Base-by-base conservation (phyloP, 2,888 invertebrate species). In the Macaria liturata region DNA sequence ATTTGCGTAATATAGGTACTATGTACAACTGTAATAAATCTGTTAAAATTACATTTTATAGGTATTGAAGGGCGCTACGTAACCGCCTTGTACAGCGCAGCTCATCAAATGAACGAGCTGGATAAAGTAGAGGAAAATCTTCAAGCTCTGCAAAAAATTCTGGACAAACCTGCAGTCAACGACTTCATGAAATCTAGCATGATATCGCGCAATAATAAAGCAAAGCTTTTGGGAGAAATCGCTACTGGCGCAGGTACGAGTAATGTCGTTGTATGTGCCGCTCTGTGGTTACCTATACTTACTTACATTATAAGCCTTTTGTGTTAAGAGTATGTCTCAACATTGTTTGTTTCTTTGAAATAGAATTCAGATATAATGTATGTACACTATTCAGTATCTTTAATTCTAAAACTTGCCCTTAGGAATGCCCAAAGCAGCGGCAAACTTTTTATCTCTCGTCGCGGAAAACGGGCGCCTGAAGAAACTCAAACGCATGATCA, bases 381-480 rank as follows among this genome's bases (percentile, higher is more conserved):
- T 20, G 20, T 20, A 20, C 20, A 20, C 20, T 20, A 20, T 20
- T 20, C 1, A 20, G 20, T 20, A 1, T 1, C 20, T 20, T 20
- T 20, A 20, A 20, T 20, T 20, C 20, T 20, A 20, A 20, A 20
- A 20, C 40, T 32, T 39, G 46, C 64, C 67, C 40, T 7, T 59
- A 88, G 88, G 84, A 46, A 81, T 87, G 83, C 83, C 86, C 1
- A 46, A 65, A 0, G 58, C 83, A n/a, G 81, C 80, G 3, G 58
- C 61, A 0, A 89, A 89, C 61, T 89, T 90, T 61, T 66, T 89
- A 49, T 67, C 61, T 1, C 3, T 87, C 0, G 88, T 89, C 1
- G 87, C 88, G 45, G 86, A 88, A 69, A 90, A 90, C 57, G 86
- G 86, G 2, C 78, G 90, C 6, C 62, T 90, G 9, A 88, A 86